Evolutionary conservation across 2,888 invertebrate species (phyloP), one percentile per base, ranked within the genome.

Genomic region (Pachymerium ferrugineum): DNA sequence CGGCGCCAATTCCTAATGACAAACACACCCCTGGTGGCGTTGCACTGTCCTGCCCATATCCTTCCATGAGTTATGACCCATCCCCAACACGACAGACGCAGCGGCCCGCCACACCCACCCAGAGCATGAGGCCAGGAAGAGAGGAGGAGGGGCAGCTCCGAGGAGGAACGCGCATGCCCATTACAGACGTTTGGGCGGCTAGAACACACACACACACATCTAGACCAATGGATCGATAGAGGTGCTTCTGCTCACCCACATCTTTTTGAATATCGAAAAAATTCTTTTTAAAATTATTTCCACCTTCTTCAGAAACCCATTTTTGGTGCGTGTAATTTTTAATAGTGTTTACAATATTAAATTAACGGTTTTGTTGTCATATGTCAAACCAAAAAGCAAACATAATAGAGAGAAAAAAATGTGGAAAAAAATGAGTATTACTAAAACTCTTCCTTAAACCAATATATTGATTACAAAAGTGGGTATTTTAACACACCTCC

Each of bases 11-110:
- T 42, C 16, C 42, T 42, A 42, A 42, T 42, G 42, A 42, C 42
- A 42, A 42, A 42, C 42, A 42, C 42, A 42, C 42, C n/a, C n/a
- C n/a, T n/a, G n/a, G n/a, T n/a, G n/a, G n/a, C 42, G 42, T 42
- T 42, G 12, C 42, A 42, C 42, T 42, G 42, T 42, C 42, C 42
- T 42, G 42, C 42, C 42, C 42, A 42, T 42, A 42, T 42, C 42
- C 42, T 42, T 42, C n/a, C 42, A 42, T 42, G 42, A 42, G 42
- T 42, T 42, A 42, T 42, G 42, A 16, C 42, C 42, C 42, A 42
- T 42, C 42, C 42, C 42, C 42, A 16, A 42, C 42, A 42, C 42
- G 42, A 42, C 42, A 42, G 4, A 42, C 42, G 42, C 42, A 42
- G 42, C 42, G 42, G 42, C 42, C 42, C n/a, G 42, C 4, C 42